Base-by-base conservation (phyloP, 2,797 vertebrate genomes). In the Neosalanx taihuensis region DNA sequence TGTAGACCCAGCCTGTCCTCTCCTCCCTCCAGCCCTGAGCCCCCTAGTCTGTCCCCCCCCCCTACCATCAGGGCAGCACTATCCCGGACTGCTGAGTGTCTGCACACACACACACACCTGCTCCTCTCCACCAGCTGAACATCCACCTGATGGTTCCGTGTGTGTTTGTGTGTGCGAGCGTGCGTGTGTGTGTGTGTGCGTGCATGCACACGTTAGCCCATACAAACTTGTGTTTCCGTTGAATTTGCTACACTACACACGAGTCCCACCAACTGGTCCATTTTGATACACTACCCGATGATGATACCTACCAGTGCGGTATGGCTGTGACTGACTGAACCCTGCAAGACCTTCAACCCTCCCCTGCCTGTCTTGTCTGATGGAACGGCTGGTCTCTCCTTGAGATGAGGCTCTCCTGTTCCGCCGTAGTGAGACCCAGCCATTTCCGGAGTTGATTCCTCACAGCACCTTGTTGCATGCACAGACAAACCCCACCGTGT, bases 1-100 rank as follows among this genome's bases (percentile, higher is more conserved):
- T 97, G 92, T 94, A 92, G 86, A 75, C 67, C 59, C 73, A 59
- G 71, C 65, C 63, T 29, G 20, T 51, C 13, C 33, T 71, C 57
- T 84, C 82, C 60, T 57, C 31, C 81, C 60, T 57, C 31, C 46
- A 33, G 26, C 65, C 75, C 69, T 46, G 58, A 18, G 17, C 20
- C 49, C 70, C 60, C 67, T 64, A 9, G 49, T 70, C 75, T 62
- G 37, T 72, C 53, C 69, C 72, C 53, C 72, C 64, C 70, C 72
- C 53, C 72, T 62, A 23, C 41, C 67, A 53, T 49, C 67, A 49
- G 63, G 78, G 75, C 84, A 77, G 62, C 81, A 79, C 56, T 74
- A 73, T 75, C n/a, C 15, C 71, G 67, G 72, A 82, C 76, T 71
- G 76, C 26, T 49, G 30, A 23, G 61, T 53, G 70, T 71, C 13